phyloP scores from a whole-genome alignment of 92 coral and sea anemone species.

The Epizoanthus rinbou region DNA sequence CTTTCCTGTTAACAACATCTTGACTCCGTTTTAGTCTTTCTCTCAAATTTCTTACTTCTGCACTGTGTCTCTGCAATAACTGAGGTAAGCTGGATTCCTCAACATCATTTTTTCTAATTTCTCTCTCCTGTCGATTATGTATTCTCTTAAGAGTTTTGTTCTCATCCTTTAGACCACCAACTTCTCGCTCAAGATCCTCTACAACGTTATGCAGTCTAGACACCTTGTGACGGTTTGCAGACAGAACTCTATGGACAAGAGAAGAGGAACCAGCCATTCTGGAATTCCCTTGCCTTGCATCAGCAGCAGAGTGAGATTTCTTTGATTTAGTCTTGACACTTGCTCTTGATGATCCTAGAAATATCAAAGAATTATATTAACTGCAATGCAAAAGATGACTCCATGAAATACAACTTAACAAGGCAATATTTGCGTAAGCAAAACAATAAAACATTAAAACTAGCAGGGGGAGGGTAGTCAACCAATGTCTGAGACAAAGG shows the following conservation, averaged over 20 bases:
- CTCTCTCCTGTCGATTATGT: slow-evolving; percentile 82
- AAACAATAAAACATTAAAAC: too few relatives aligned
- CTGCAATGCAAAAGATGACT: neutral
- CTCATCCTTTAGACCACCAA: slow-evolving; percentile 70
- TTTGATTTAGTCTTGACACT: slow-evolving; percentile 58
- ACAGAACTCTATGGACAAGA: slow-evolving; percentile 84
- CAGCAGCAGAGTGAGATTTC: slow-evolving; percentile 68
- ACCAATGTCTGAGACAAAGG: too few relatives aligned
- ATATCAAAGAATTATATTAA: slow-evolving; percentile 39
- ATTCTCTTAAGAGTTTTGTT: slow-evolving; percentile 81
- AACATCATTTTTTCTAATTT: slow-evolving; percentile 71
- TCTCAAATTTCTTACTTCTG: slow-evolving; percentile 81
- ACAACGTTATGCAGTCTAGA: slow-evolving; percentile 78
- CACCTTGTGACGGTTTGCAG: slow-evolving; percentile 91
- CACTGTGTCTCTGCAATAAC: slow-evolving; percentile 85
- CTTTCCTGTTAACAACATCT: slow-evolving; percentile 64
- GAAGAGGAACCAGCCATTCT: slow-evolving; percentile 53
- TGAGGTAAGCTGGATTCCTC: slow-evolving; percentile 86
- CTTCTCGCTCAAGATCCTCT: slow-evolving; percentile 84
- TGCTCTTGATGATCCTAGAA: slow-evolving; percentile 33
- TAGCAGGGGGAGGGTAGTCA: too few relatives aligned
- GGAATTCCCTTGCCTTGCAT: slow-evolving; percentile 51
- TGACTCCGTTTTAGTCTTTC: slow-evolving; percentile 79
- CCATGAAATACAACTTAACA: neutral
- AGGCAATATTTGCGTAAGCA: neutral